A percentile compares a stretch with the other conserved stretches of the same genome.
phyloP scores from a whole-genome alignment of 1,140 invertebrate genomes.

The Hycleus cichorii region DNA sequence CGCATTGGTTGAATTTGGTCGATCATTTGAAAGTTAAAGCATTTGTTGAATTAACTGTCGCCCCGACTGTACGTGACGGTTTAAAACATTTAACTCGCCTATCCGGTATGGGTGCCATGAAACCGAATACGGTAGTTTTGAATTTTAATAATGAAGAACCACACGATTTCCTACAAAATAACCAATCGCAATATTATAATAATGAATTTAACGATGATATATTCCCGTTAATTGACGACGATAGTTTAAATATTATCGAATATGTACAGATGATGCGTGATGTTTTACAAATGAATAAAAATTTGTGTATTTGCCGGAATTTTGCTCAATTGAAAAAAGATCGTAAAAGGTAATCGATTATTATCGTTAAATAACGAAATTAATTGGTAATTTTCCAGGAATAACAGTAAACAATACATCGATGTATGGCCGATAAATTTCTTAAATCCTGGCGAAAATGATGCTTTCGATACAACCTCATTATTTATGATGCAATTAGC shows the following conservation, averaged over 20 bases:
- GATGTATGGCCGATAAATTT: conserved; percentile 97
- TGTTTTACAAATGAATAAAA: conserved; percentile 87
- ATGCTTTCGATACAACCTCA: conserved; percentile 76
- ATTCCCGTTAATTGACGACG: conserved; percentile 39
- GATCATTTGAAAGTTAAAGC: conserved; percentile 70
- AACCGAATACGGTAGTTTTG: conserved; percentile 91
- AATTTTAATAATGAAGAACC: conserved; percentile 62
- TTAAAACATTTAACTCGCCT: conserved; percentile 87
- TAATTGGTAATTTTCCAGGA: conserved; percentile 31
- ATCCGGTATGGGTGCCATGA: conserved; percentile 96
- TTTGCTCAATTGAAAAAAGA: conserved; percentile 78
- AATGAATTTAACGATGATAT: conserved; percentile 31
- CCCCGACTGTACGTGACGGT: conserved; percentile 76
- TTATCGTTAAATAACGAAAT: too few species aligned
- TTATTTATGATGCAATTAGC: conserved; percentile 95
- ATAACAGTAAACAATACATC: conserved; percentile 66
- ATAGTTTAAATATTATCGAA: conserved; percentile 49
- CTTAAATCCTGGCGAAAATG: conserved; percentile 65
- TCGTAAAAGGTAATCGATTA: conserved; percentile 20
- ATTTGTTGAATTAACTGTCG: conserved; percentile 91
- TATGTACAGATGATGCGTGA: conserved; percentile 88
- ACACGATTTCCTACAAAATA: conserved; percentile 62
- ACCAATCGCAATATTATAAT: conserved; percentile 44
- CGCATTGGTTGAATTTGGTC: conserved; percentile 69
- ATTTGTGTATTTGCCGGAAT: conserved; percentile 87